phyloP scores from a whole-genome alignment of 2,888 invertebrate species.

The Temnothorax rugatulus region DNA sequence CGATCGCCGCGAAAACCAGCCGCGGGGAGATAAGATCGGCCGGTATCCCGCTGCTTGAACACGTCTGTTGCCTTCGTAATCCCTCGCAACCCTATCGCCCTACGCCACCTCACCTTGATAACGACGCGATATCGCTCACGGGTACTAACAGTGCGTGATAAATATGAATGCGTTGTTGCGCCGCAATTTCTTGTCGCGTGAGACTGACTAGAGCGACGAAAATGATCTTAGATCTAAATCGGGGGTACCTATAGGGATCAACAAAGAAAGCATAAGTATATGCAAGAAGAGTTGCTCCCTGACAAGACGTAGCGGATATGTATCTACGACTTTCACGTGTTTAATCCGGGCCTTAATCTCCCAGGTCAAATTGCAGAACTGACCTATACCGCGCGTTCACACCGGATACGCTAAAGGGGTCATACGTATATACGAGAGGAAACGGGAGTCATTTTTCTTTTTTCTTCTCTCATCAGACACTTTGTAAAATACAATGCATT shows the following conservation, averaged over 20 bases:
- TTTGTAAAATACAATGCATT: constrained; percentile 17
- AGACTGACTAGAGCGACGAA: neutral
- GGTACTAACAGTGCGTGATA: constrained; percentile 28
- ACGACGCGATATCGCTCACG: neutral
- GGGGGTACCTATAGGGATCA: neutral
- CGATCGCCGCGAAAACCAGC: constrained; percentile 1
- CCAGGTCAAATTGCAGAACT: neutral
- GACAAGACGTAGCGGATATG: neutral
- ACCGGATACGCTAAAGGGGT: neutral
- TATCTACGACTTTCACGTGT: neutral
- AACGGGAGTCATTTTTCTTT: neutral
- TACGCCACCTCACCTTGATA: constrained; percentile 25
- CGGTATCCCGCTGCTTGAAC: constrained; percentile 25
- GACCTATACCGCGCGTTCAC: neutral
- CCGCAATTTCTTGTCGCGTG: neutral
- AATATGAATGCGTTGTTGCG: constrained; percentile 6
- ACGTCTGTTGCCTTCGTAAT: constrained; percentile 38
- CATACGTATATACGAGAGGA: neutral
- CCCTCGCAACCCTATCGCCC: constrained; percentile 30
- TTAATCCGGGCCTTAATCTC: constrained; percentile 27
- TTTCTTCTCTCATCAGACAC: neutral
- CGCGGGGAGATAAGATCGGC: constrained; percentile 34
- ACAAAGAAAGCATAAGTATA: too few relatives aligned
- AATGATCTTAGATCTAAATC: neutral
- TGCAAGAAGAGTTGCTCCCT: neutral